These are phyloP conservation scores for Nematolebias whitei DNA, from an alignment of 2,113 vertebrate species.

Conservation along the genomic window DNA sequence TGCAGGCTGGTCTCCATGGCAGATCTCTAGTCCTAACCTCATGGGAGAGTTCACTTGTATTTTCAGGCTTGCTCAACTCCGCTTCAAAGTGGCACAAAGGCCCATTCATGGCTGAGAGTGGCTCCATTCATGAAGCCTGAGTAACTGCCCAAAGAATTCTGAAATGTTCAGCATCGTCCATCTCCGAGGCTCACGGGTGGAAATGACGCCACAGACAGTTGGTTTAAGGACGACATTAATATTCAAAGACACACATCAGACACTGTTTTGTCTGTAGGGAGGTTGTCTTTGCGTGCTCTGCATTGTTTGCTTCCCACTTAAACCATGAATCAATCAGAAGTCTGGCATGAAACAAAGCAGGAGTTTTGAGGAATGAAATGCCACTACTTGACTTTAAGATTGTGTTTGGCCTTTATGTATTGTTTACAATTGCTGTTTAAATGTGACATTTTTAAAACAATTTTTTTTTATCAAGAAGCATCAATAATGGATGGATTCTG, in stretches of 20 bases:
- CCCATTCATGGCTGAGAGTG: constrained; percentile 76
- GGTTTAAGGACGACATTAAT: constrained; percentile 69
- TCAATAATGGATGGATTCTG: too few species aligned
- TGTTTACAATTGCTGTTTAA: too few species aligned
- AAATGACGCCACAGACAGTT: constrained; percentile 68
- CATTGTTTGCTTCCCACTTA: constrained; percentile 55
- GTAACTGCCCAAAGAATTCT: constrained; percentile 77
- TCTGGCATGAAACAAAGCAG: constrained; percentile 40
- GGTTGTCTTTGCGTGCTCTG: constrained; percentile 52
- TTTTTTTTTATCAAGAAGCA: too few species aligned
- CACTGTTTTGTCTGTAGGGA: constrained; percentile 65
- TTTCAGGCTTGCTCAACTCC: constrained; percentile 65
- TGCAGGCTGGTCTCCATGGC: constrained; percentile 67
- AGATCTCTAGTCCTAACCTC: constrained; percentile 72
- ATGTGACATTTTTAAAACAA: too few species aligned
- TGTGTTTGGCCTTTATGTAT: not conserved
- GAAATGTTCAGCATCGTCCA: constrained; percentile 77
- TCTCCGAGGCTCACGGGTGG: constrained; percentile 72
- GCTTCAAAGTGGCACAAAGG: constrained; percentile 75
- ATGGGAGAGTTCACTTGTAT: constrained; percentile 77
- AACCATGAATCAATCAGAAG: not conserved
- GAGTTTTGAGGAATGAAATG: constrained; percentile 41
- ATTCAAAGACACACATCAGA: constrained; percentile 60
- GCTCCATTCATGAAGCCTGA: constrained; percentile 76
- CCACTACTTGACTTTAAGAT: constrained; percentile 21